Percentiles rank a stretch among this genome's conserved stretches.
Conservation (phyloP, 2,113 vertebrate species). For the Pseudorhombus dupliciocellatus region DNA sequence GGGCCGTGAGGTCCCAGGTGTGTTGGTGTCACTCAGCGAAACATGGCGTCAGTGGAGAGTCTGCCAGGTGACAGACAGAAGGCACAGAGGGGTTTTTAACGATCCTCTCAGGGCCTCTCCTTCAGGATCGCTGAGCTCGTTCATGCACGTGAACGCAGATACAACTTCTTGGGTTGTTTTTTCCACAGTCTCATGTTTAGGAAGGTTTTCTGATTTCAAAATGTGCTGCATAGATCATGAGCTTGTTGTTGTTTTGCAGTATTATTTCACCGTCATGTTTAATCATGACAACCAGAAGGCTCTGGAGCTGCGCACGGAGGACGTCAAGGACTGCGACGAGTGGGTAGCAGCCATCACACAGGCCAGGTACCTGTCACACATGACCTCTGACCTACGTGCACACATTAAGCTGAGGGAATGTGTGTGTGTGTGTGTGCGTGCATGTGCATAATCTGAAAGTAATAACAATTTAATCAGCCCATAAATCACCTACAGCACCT, state of each 20-base stretch:
- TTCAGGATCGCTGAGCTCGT: constrained; percentile 30
- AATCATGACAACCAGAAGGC: constrained; percentile 97
- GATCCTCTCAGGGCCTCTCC: constrained; percentile 59
- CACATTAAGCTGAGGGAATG: neutral
- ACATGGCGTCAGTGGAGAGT: constrained; percentile 51
- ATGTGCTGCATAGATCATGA: constrained; percentile 4
- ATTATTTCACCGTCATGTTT: constrained; percentile 95
- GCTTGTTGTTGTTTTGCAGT: constrained; percentile 77
- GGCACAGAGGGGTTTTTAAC: constrained; percentile 73
- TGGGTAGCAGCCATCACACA: constrained; percentile 96
- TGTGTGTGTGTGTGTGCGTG: neutral
- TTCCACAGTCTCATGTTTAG: neutral
- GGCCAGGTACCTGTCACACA: constrained; percentile 85
- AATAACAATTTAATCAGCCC: neutral
- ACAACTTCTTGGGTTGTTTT: neutral
- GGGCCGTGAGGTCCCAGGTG: constrained; percentile 24
- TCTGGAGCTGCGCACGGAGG: constrained; percentile 93
- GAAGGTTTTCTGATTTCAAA: neutral
- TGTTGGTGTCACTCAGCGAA: constrained; percentile 39
- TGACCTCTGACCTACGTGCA: constrained; percentile 30
- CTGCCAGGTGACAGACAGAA: constrained; percentile 78
- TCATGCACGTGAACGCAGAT: constrained; percentile 1
- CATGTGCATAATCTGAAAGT: neutral
- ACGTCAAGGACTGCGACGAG: constrained; percentile 95
- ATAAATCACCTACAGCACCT: neutral